Evolutionary conservation across 2,797 vertebrate genomes (phyloP), one percentile per base, ranked within the genome.

Genomic region (Acrossocheilus wenchowensis): DNA sequence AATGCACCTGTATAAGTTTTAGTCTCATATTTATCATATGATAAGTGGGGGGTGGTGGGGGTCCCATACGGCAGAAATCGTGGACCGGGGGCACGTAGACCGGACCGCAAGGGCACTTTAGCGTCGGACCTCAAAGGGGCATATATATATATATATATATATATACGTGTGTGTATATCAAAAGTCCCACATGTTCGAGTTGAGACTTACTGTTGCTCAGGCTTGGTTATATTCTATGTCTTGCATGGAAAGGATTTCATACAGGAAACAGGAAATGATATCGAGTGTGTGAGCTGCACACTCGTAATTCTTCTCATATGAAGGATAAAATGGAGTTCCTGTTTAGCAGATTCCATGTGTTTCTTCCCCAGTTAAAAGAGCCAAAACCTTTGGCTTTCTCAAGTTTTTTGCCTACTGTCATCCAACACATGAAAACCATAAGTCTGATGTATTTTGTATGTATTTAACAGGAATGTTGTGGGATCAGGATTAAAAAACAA

Each of bases 261-360:
- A 88, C 62, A 89, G 82, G 91, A 92, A 88, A 92, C 72, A 92
- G 92, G 93, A 94, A 94, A 94, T 94, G 78, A 92, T 52, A 78
- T 45, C 87, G 86, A 86, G 78, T 88, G 83, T 83, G 81, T 88
- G 48, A 88, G 90, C 82, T 90, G 89, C 69, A 92, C 89, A 85
- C 81, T 45, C 6, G 86, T 92, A 90, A 95, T 92, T 90, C 90
- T 81, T 43, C 39, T 88, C 90, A 93, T 90, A 92, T 92, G 92
- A 64, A 43, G 71, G 80, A 80, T 86, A 92, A 92, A 88, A 91
- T 21, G 10, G 10, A 60, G 23, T 84, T 90, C 52, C 43, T 66
- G 86, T 90, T 34, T 73, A 72, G 72, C 41, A 19, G 60, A 77
- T 66, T 84, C 57, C 82, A 66, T 26, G 34, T 57, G 50, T 57